Conservation (phyloP, 2,888 invertebrate species). For the Drosophila peninsularis region DNA sequence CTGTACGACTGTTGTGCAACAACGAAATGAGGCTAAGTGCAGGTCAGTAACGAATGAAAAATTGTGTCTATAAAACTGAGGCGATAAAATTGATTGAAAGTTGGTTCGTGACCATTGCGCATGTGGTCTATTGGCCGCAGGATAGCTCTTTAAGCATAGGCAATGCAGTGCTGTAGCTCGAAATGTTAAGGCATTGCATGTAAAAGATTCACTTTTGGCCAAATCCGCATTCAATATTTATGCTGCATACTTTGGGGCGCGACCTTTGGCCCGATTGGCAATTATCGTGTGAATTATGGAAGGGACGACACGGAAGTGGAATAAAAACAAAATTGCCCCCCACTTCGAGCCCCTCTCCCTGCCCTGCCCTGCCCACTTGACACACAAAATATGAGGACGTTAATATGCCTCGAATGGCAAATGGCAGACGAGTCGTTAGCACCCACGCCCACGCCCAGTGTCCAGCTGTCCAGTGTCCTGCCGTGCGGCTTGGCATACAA, state of each 20-base stretch:
- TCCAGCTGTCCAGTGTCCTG: conserved; percentile 43
- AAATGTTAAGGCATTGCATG: background rate
- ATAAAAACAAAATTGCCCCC: conserved; percentile 37
- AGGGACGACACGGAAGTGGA: conserved; percentile 16
- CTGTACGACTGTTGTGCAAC: background rate
- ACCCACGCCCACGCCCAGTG: conserved; percentile 56
- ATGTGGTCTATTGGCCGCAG: background rate
- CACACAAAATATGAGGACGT: conserved; percentile 17
- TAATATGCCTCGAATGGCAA: conserved; percentile 66
- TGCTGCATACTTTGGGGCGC: conserved; percentile 12
- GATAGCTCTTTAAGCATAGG: background rate
- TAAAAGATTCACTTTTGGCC: background rate
- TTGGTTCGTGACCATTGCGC: conserved; percentile 3
- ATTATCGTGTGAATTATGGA: conserved; percentile 36
- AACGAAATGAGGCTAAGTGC: conserved; percentile 37
- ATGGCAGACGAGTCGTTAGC: conserved; percentile 53
- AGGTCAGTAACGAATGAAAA: conserved; percentile 15
- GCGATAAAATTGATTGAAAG: conserved; percentile 26
- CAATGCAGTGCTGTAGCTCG: no score
- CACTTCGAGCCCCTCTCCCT: conserved; percentile 5
- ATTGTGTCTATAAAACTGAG: conserved; percentile 20
- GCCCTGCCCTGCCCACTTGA: conserved; percentile 1
- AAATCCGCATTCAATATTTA: conserved; percentile 29
- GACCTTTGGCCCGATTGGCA: conserved; percentile 14
- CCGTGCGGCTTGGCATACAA: conserved; percentile 51